Base-by-base conservation (phyloP, 2,888 invertebrate genomes). In the Pterostichus madidus region DNA sequence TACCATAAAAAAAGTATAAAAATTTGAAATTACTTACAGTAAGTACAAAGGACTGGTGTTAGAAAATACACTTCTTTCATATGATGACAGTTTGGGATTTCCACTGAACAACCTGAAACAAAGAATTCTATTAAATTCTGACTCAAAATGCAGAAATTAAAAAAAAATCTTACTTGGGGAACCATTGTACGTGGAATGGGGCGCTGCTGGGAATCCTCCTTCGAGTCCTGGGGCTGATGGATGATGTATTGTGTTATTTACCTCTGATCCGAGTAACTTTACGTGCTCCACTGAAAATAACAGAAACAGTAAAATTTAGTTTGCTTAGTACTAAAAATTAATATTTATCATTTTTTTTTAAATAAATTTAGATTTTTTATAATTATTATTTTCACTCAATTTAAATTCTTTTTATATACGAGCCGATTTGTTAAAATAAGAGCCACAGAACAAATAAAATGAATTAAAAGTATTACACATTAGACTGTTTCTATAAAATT, bases 11-110 rank as follows among this genome's bases (percentile, higher is more conserved):
- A 17, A 15, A n/a, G 15, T 56, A 56, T 10, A 56, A 31, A 32
- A 61, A 61, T 35, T 6, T 35, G 35, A 24, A 17, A 64, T 32
- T 87, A 92, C 92, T 92, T 89, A 92, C 92, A 92, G 86, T 91
- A 91, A 85, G 88, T 88, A 87, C 92, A 92, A 73, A 92, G 88
- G 86, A 92, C 89, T 83, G 92, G 92, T 83, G 90, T 92, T 86
- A 92, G 87, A 87, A 92, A 91, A 88, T 90, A 92, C 84, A 91
- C 90, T 85, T 91, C 90, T 84, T 89, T 87, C 84, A 92, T 87
- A 84, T 89, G 89, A 87, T 92, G 92, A 84, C 87, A 88, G 80
- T 85, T 85, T 6, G 56, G 68, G 83, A 80, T 84, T 83, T 82
- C 84, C 83, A 73, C 68, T 68, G 76, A 83, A 75, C 35, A 81